Percentiles rank a stretch among this genome's conserved stretches.
Conservation (phyloP, 2,888 invertebrate species). For the Hirtodrosophila histrioides region DNA sequence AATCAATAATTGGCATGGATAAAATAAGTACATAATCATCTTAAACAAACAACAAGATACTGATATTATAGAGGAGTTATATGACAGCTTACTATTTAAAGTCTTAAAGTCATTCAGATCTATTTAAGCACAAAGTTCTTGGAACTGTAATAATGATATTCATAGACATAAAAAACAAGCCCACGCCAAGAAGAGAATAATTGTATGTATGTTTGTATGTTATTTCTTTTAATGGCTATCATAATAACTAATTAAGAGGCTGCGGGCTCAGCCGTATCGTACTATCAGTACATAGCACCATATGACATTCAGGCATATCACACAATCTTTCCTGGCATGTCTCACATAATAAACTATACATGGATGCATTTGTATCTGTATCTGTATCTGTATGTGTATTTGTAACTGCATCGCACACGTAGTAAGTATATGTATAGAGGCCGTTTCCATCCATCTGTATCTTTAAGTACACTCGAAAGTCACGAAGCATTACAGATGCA, state of each 20-base stretch:
- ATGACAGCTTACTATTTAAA: too few species aligned
- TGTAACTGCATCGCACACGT: slow-evolving; percentile 48
- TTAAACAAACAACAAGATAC: too few species aligned
- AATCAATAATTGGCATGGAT: too few species aligned
- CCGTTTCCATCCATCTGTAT: slow-evolving; percentile 72
- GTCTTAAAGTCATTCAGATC: too few species aligned
- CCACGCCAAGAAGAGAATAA: too few species aligned
- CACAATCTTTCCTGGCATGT: slow-evolving; percentile 9
- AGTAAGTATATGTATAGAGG: slow-evolving; percentile 24
- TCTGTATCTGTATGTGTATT: slow-evolving; percentile 11
- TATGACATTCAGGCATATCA: slow-evolving; percentile 28
- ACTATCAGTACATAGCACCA: slow-evolving; percentile 38
- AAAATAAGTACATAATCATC: too few species aligned
- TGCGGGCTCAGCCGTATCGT: slow-evolving; percentile 20
- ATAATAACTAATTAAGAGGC: slow-evolving; percentile 52
- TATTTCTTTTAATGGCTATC: slow-evolving; percentile 17
- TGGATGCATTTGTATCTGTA: slow-evolving; percentile 19
- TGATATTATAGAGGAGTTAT: too few species aligned
- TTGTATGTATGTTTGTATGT: not conserved
- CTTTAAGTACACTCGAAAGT: slow-evolving; percentile 76
- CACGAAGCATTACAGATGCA: slow-evolving; percentile 81
- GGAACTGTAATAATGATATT: not conserved
- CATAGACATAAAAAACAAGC: not conserved
- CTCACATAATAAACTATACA: slow-evolving; percentile 6
- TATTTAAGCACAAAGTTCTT: not conserved